Evolutionary conservation across 2,113 vertebrate species (phyloP).

Genomic region (Cyanoramphus novaezelandiae): DNA sequence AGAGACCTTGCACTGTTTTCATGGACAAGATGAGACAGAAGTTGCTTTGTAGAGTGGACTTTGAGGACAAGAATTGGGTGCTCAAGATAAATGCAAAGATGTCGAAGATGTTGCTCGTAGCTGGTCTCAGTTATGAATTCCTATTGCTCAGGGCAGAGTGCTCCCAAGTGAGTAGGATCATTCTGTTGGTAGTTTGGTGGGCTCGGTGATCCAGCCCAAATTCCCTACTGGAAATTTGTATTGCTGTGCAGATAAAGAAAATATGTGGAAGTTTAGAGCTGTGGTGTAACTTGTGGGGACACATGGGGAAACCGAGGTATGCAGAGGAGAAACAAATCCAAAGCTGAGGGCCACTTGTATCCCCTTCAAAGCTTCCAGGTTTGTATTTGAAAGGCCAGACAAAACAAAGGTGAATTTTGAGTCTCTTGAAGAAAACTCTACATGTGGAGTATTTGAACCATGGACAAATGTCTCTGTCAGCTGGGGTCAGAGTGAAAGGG

Average conservation of each 20-base stretch:
- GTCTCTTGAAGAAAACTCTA: background rate
- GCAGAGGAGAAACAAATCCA: background rate
- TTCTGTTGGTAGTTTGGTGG: background rate
- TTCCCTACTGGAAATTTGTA: background rate
- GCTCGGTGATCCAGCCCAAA: background rate
- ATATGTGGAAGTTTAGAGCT: background rate
- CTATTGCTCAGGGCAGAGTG: background rate
- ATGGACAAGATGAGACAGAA: background rate
- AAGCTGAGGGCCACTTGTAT: background rate
- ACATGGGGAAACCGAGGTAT: background rate
- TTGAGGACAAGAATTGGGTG: background rate
- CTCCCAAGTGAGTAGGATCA: background rate
- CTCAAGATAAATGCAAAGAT: background rate
- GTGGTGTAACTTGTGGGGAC: background rate
- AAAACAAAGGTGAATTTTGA: background rate
- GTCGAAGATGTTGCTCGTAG: background rate
- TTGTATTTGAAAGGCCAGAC: background rate
- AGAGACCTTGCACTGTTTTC: rapidly evolving
- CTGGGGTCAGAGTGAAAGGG: background rate
- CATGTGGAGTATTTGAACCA: background rate
- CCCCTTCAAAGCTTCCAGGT: background rate
- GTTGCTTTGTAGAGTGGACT: background rate
- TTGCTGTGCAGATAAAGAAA: background rate
- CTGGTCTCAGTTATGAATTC: background rate
- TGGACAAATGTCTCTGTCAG: background rate